Percentiles rank a stretch among this genome's conserved stretches.
phyloP scores from a whole-genome alignment of 2,888 invertebrate genomes.

The Horisme vitalbata region DNA sequence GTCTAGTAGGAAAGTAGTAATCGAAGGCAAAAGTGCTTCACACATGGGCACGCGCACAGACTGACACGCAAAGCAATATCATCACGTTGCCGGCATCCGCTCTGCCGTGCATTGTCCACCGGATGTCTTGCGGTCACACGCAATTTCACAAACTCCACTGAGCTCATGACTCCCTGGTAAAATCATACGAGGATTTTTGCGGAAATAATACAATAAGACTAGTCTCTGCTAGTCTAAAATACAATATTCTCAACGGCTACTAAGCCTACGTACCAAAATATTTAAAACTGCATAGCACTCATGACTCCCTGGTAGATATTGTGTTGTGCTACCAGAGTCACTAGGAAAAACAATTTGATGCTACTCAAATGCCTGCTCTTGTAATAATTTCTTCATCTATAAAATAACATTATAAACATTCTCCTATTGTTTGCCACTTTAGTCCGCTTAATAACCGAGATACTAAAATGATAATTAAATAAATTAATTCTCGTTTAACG shows the following conservation, averaged over 20 bases:
- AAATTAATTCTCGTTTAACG: constrained; percentile 47
- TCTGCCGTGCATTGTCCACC: constrained; percentile 65
- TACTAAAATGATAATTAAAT: neutral
- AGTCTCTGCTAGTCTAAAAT: neutral
- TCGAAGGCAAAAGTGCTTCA: constrained; percentile 32
- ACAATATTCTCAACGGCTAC: neutral
- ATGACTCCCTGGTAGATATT: constrained; percentile 54
- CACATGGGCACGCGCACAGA: constrained; percentile 44
- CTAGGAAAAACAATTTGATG: too few relatives aligned
- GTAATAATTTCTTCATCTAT: too few relatives aligned
- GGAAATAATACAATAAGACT: constrained; percentile 19
- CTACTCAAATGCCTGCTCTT: too few relatives aligned
- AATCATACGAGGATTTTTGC: constrained; percentile 9
- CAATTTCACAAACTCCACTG: constrained; percentile 75
- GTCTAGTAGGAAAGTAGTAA: constrained; percentile 14
- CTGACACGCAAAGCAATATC: constrained; percentile 62
- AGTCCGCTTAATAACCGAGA: neutral
- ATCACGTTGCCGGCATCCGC: constrained; percentile 72
- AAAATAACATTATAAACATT: too few relatives aligned
- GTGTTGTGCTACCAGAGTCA: constrained; percentile 10
- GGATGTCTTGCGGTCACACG: constrained; percentile 81
- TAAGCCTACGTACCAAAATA: constrained; percentile 67
- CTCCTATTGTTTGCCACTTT: neutral
- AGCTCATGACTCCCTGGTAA: constrained; percentile 58
- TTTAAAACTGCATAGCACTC: constrained; percentile 66